Conservation (phyloP, 2,113 vertebrate genomes). For the Urocitellus parryii region DNA sequence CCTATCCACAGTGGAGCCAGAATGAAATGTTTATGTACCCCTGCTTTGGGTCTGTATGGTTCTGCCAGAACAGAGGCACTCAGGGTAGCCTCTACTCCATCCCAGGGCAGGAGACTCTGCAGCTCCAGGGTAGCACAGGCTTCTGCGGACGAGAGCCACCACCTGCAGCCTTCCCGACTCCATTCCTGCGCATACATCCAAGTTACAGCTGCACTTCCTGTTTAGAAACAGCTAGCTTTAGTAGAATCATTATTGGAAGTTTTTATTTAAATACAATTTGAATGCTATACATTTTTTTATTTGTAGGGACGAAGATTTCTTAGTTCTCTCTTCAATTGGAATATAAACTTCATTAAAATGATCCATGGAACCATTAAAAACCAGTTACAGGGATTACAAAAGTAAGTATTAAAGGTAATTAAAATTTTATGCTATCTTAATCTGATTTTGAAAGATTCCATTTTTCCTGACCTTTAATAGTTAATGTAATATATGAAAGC, state of each 20-base stretch:
- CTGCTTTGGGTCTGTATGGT: neutral
- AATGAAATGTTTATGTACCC: neutral
- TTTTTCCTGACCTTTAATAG: conserved; percentile 27
- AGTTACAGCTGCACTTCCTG: neutral
- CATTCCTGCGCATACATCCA: accelerated
- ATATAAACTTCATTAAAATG: conserved; percentile 93
- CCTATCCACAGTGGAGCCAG: neutral
- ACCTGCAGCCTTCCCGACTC: neutral
- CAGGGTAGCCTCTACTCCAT: neutral
- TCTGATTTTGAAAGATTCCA: conserved; percentile 46
- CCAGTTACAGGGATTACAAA: conserved; percentile 92
- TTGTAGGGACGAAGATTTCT: conserved; percentile 95
- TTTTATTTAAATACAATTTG: conserved; percentile 32
- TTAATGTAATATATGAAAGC: neutral
- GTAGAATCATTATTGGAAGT: neutral
- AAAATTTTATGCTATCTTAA: conserved; percentile 59
- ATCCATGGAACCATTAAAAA: conserved; percentile 97
- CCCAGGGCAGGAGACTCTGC: neutral
- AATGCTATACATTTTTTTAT: neutral
- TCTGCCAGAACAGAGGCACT: neutral
- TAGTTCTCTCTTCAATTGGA: conserved; percentile 96
- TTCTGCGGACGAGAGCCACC: neutral
- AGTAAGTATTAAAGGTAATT: conserved; percentile 87
- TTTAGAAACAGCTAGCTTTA: no score
- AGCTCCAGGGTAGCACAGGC: no score